Percentiles rank a stretch among this genome's conserved stretches.
phyloP scores from a whole-genome alignment of 1,140 invertebrate genomes.

The Plodia interpunctella region DNA sequence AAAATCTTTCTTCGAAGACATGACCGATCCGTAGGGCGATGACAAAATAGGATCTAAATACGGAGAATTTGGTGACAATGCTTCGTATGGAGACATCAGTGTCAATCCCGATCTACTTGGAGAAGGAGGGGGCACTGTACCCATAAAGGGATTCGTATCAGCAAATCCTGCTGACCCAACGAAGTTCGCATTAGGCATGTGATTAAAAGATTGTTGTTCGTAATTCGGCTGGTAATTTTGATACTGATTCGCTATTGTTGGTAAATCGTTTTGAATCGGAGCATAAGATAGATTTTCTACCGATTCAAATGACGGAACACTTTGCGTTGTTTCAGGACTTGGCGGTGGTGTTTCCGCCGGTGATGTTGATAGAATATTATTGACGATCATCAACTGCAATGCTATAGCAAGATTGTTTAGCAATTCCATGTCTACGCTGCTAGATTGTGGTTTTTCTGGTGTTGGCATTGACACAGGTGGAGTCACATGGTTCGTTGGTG shows the following conservation, averaged over 20 bases:
- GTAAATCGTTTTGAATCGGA: background rate
- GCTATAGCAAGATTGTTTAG: constrained; percentile 63
- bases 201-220: constrained; percentile 9
- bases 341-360: constrained; percentile 15
- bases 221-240: constrained; percentile 20
- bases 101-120: constrained; percentile 27
- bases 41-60: constrained; percentile 27
- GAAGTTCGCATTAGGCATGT: constrained; percentile 43
- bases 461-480: background rate
- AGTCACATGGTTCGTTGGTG: background rate
- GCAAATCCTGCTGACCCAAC: constrained; percentile 28
- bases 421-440: constrained; percentile 16
- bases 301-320: constrained; percentile 7
- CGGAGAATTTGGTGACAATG: constrained; percentile 30
- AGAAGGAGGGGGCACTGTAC: background rate
- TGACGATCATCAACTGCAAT: constrained; percentile 54
- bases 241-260: constrained; percentile 3
- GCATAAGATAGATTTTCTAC: constrained; percentile 11
- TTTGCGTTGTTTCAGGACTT: background rate
- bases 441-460: background rate
- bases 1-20: constrained; percentile 35
- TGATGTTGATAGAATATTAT: constrained; percentile 48
- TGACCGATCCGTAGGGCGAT: constrained; percentile 17
- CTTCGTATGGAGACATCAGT: constrained; percentile 59
- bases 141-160: constrained; percentile 14